Base-by-base conservation (phyloP, 2,797 vertebrate genomes). In the Acropternis orthonyx region DNA sequence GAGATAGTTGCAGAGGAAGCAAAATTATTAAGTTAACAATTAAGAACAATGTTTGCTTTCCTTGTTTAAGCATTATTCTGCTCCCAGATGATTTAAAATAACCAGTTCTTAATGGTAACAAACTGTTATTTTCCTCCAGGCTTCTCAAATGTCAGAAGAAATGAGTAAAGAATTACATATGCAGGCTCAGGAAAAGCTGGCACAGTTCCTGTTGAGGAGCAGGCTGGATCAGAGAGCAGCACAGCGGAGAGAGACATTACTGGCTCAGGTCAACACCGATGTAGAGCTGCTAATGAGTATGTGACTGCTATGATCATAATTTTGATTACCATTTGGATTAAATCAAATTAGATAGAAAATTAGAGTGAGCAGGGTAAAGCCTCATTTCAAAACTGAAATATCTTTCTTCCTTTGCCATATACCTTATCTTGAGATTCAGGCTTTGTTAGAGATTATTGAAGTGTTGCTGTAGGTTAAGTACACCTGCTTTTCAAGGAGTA, bases 251-350 rank as follows among this genome's bases (percentile, higher is more conserved):
- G 98, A 99, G 65, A 97, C 98, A 2, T 97, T 99, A 58, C 98
- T 99, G 88, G 98, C 98, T 83, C 98, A 98, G 96, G 98, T 99
- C 96, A 98, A 98, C 98, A 99, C 99, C 0, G 98, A 99, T 88
- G 93, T 99, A 89, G 98, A 98, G 91, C 98, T 98, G 73, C 95
- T 99, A 86, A 98, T 98, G 92, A 98, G 98, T 99, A 98, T 43
- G 98, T 96, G 77, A 67, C 85, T 66, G 30, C 63, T 92, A 39
- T 79, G 83, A 51, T 82, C 82, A n/a, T 76, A 81, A 41, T 51
- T 92, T 79, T 83, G 61, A 91, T 93, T 90, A 66, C 24, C 4
- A 0, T 76, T 71, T 92, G 83, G n/a, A 87, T 95, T 92, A 71
- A 82, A 85, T 24, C 71, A 71, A 66, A 86, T 78, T 49, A 84